Evolutionary conservation across 2,888 invertebrate genomes (phyloP), one percentile per base, ranked within the genome.

Genomic region (Macrosiphum euphorbiae): DNA sequence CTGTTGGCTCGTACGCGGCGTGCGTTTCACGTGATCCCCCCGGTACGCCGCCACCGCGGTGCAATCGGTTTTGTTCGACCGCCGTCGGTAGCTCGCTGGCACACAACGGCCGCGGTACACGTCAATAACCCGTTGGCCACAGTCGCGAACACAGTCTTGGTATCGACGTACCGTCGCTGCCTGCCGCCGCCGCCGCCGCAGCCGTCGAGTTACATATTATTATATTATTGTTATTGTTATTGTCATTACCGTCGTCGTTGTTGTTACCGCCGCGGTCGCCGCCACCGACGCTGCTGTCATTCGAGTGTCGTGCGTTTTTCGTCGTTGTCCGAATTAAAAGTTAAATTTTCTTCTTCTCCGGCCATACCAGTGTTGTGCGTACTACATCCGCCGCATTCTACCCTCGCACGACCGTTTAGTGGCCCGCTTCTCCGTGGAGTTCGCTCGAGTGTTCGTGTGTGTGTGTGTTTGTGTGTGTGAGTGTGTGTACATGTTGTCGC

Each of bases 1-100:
- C 94, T 94, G 94, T 94, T 94, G 67, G 50, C 61, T 67, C 90
- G 94, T 94, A 94, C 85, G 58, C 94, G 94, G 94, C 94, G 94
- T 94, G 94, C 90, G 94, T 94, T 94, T 94, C 94, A 94, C 94
- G 94, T 94, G 94, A 94, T 94, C 94, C 90, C 90, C 85, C 50
- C 61, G 41, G n/a, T 28, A 24, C 47, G 2, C 47, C 89, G 86
- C 90, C 50, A 1, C 28, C 35, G 3, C n/a, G 0, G 0, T 41
- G 35, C 89, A 85, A 0, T 86, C 94, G 90, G 93, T 44, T 52
- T 24, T 28, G 93, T 58, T 94, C 93, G 93, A 44, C 41, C 44
- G 90, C 85, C 44, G 84, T 94, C 93, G 93, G 44, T 26, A 35
- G 61, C 16, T 85, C 61, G 90, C 52, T 35, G 84, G 93, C 44